These are phyloP conservation scores for Phoebastria nigripes DNA, from an alignment of 2,797 vertebrate species.

Conservation along the genomic window DNA sequence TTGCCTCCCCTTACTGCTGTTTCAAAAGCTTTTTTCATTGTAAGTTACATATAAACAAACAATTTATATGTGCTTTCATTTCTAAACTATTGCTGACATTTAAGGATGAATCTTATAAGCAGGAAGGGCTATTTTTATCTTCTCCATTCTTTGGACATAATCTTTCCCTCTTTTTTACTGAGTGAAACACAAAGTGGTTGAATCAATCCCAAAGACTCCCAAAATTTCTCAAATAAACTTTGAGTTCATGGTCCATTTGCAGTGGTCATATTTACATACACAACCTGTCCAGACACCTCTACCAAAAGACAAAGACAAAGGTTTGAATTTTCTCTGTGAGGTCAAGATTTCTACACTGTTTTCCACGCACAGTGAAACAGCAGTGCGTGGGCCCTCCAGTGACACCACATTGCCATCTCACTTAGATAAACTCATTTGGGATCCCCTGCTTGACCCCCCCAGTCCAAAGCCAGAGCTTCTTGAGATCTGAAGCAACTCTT, in stretches of 20 bases:
- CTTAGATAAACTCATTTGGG: neutral
- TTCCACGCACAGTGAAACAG: fast-evolving
- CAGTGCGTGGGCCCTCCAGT: neutral
- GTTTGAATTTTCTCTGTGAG: neutral
- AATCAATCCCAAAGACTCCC: neutral
- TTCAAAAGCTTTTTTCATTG: neutral
- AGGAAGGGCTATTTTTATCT: neutral
- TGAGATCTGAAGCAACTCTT: neutral
- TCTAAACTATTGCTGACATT: neutral
- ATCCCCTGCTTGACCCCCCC: neutral
- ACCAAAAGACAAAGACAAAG: neutral
- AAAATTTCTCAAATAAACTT: neutral
- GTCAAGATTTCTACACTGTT: neutral
- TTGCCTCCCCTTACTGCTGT: neutral
- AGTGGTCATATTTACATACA: neutral
- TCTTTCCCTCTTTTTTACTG: neutral
- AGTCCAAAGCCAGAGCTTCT: neutral
- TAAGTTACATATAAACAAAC: neutral
- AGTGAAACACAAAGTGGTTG: neutral
- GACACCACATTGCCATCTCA: neutral
- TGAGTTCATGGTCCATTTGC: neutral
- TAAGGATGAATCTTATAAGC: neutral
- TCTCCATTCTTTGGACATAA: neutral
- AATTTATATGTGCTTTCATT: neutral
- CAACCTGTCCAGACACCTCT: neutral